A percentile compares a stretch with the other conserved stretches of the same genome.
Evolutionary conservation across 2,113 vertebrate genomes (phyloP).

Genomic region (Meleagris gallopavo): DNA sequence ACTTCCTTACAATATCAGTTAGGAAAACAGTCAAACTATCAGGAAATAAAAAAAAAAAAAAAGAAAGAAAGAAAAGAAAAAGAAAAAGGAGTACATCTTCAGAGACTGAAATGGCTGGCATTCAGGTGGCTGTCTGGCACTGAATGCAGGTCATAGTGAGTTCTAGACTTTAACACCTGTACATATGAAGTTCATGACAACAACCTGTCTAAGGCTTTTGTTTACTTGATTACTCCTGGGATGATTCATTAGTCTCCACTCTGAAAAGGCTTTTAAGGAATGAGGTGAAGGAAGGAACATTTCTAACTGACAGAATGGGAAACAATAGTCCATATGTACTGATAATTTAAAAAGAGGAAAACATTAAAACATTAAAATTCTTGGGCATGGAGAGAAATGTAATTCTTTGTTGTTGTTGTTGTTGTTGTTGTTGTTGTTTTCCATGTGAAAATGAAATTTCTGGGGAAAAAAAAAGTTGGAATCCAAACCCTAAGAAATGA

Average conservation of each 20-base stretch:
- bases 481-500: background rate
- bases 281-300: background rate
- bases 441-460: background rate
- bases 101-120: background rate
- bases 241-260: background rate
- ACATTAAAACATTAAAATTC: background rate
- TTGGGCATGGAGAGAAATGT: background rate
- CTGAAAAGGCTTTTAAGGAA: background rate
- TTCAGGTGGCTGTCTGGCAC: background rate
- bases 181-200: background rate
- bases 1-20: background rate
- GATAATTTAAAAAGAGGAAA: too few relatives aligned
- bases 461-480: background rate
- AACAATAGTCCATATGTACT: background rate
- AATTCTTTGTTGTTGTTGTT: background rate
- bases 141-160: background rate
- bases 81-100: background rate
- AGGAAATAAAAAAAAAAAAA: background rate
- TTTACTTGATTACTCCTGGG: background rate
- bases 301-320: background rate
- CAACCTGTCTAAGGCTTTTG: background rate
- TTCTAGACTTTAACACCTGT: background rate
- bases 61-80: background rate
- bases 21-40: background rate
- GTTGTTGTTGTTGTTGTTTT: background rate